A percentile compares a stretch with the other conserved stretches of the same genome.
phyloP scores from a whole-genome alignment of 2,797 vertebrate genomes.

The Sebastes cheni region DNA sequence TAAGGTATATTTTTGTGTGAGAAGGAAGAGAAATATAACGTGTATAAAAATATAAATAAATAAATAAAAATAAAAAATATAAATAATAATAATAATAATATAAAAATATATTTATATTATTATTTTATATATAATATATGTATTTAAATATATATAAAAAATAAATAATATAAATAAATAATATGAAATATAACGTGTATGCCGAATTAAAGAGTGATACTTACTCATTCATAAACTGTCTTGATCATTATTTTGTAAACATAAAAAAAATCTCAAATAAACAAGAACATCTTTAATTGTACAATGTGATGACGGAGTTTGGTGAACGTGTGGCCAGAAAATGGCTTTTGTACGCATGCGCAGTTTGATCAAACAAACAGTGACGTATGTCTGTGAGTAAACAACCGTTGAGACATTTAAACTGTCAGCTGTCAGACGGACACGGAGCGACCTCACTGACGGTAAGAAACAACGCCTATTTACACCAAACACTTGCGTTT shows the following conservation, averaged over 20 bases:
- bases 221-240: rapidly evolving
- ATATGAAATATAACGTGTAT: too few species aligned
- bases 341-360: conserved; percentile 64
- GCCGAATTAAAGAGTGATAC: neutral
- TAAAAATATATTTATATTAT: too few species aligned
- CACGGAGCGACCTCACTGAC: neutral
- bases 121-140: neutral
- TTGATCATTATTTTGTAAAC: neutral
- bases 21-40: too few species aligned
- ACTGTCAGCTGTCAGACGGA: conserved; percentile 54
- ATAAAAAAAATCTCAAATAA: neutral
- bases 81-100: too few species aligned
- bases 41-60: too few species aligned
- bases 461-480: neutral
- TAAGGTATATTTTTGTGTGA: too few species aligned
- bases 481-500: rapidly evolving
- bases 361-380: neutral
- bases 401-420: conserved; percentile 74
- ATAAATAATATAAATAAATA: neutral
- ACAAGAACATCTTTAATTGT: neutral
- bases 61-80: too few species aligned
- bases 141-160: neutral
- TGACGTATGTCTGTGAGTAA: conserved; percentile 63
- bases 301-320: neutral
- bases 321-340: neutral